A percentile compares a stretch with the other conserved stretches of the same genome.
Evolutionary conservation across 64 coral and sea anemone species (phyloP).

Genomic region (Montipora cactus): DNA sequence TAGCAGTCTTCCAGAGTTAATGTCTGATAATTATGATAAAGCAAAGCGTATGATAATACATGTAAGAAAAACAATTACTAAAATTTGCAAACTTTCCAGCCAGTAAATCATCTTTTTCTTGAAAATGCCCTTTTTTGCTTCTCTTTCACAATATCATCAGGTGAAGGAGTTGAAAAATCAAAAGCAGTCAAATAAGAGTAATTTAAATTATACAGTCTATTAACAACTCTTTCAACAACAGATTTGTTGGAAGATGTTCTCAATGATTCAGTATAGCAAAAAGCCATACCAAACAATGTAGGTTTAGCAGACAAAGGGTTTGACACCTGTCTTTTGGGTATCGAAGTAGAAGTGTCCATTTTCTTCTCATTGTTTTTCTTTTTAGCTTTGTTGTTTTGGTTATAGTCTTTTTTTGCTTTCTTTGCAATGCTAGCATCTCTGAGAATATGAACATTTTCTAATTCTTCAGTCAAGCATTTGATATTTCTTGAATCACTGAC

Average conservation of each 20-base stretch:
- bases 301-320: conserved; percentile 50
- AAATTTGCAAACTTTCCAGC: too few relatives aligned
- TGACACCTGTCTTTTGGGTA: not conserved
- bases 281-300: conserved; percentile 78
- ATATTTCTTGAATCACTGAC: not conserved
- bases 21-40: too few relatives aligned
- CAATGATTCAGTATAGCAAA: conserved; percentile 40
- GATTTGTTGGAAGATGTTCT: not conserved
- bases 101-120: conserved; percentile 25
- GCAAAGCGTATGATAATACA: too few relatives aligned
- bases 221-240: conserved; percentile 25
- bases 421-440: not conserved
- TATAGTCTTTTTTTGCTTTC: not conserved
- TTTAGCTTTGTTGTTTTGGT: conserved; percentile 9
- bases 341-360: not conserved
- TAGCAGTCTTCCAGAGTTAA: too few relatives aligned
- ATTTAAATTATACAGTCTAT: conserved; percentile 10
- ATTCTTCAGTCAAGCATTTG: not conserved
- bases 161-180: conserved; percentile 80
- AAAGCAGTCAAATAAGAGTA: conserved; percentile 46
- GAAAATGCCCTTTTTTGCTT: conserved; percentile 76
- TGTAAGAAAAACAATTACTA: too few relatives aligned
- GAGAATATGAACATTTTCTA: not conserved
- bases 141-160: conserved; percentile 86
- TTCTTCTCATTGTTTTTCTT: not conserved